Evolutionary conservation across 2,888 invertebrate genomes (phyloP).

Genomic region (Synergus itoensis): DNA sequence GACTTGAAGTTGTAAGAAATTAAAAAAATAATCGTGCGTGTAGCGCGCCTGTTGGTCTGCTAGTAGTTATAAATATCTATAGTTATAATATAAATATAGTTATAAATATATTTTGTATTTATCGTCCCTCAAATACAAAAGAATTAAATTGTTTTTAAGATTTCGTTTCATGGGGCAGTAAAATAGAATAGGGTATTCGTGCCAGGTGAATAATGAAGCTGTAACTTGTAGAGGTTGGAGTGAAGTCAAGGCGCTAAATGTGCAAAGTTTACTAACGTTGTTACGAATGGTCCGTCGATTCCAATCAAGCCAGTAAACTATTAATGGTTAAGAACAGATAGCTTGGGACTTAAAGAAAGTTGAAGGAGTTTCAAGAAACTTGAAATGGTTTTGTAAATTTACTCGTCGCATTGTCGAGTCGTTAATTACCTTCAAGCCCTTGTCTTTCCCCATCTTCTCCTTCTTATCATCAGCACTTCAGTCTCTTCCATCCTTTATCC

Average conservation of each 20-base stretch:
- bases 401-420: constrained; percentile 65
- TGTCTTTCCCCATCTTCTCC: constrained; percentile 45
- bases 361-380: constrained; percentile 67
- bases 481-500: constrained; percentile 40
- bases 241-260: constrained; percentile 46
- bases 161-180: neutral
- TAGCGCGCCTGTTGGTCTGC: too few relatives aligned
- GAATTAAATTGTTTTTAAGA: neutral
- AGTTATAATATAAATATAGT: too few relatives aligned
- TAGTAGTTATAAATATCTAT: too few relatives aligned
- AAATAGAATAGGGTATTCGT: constrained; percentile 37
- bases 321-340: constrained; percentile 61
- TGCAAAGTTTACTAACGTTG: constrained; percentile 73
- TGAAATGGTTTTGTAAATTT: constrained; percentile 77
- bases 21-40: too few relatives aligned
- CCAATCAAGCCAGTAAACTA: constrained; percentile 71
- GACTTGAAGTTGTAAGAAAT: too few relatives aligned
- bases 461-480: constrained; percentile 44
- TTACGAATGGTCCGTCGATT: constrained; percentile 71
- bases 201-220: constrained; percentile 38
- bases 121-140: neutral
- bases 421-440: constrained; percentile 68
- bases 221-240: neutral
- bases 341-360: constrained; percentile 63
- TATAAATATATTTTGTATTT: too few relatives aligned